Evolutionary conservation across 2,888 invertebrate genomes (phyloP), one percentile per base, ranked within the genome.

Genomic region (Yponomeuta sedellus): DNA sequence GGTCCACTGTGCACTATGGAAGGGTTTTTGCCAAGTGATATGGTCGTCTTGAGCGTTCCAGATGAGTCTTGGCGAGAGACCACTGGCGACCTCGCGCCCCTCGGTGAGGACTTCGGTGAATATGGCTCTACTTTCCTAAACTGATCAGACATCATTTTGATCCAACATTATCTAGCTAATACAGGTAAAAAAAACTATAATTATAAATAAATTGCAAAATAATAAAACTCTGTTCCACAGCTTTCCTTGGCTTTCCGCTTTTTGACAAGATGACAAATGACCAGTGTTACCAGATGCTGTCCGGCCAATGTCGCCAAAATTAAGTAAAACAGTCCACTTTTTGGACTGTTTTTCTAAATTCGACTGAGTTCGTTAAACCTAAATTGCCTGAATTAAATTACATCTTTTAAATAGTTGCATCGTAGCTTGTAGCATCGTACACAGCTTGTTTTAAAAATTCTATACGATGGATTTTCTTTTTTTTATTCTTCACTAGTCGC

Each of bases 1-100:
- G 98, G 98, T 79, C 98, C 98, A 91, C 97, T 97, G 86, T 98
- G 97, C 88, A 98, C 97, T 77, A 99, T 98, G 68, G 98, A 97
- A 67, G 99, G 98, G 84, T 98, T 98, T 90, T 98, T 98, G 74
- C 98, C 98, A 73, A 99, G 92, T 71, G 98, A 97, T 92, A 99
- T 99, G 74, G 98, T 99, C 75, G 98, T 98, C 92, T 98, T 98
- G 74, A 99, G 93, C 71, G 98, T 99, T 79, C 98, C 99, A 74
- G 98, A 98, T 69, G 98, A 98, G 92, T 99, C 98, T 89, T 98
- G 98, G 72, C 98, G 94, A 74, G 97, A 97, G 80, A 98, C 98
- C 78, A 98, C 97, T 78, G 98, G 98, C 81, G 98, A 98, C 84
- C 98, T 94, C 76, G 96, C 97, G 81, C 98, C 98, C 91, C 96